Evolutionary conservation across 2,113 vertebrate genomes (phyloP).

Genomic region (Cheilinus undulatus): DNA sequence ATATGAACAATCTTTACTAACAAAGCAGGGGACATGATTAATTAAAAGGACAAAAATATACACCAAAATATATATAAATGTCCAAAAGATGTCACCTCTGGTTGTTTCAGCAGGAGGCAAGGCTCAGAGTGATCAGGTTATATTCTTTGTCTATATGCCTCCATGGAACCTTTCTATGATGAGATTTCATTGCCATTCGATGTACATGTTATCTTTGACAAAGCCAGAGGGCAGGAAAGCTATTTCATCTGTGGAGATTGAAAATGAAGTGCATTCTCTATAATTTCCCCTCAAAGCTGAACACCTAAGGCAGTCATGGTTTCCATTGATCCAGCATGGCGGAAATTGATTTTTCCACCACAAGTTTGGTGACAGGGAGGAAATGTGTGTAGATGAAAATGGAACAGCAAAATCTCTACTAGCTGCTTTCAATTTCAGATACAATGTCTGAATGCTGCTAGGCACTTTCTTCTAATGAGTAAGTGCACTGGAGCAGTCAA

Average conservation of each 20-base stretch:
- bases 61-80: too few relatives aligned
- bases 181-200: slow-evolving; percentile 17
- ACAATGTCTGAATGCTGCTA: not conserved
- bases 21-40: not conserved
- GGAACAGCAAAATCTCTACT: too few relatives aligned
- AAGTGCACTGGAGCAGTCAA: not conserved
- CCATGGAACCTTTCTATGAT: slow-evolving; percentile 1
- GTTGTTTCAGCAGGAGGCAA: not conserved
- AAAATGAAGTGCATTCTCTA: slow-evolving; percentile 3
- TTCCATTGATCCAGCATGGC: slow-evolving; percentile 34
- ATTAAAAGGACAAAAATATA: not conserved
- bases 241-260: not conserved
- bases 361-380: slow-evolving; percentile 12
- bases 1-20: not conserved
- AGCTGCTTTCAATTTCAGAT: not conserved
- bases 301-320: not conserved
- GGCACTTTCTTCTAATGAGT: not conserved
- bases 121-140: not conserved
- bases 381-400: too few relatives aligned
- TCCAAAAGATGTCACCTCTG: not conserved
- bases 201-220: not conserved
- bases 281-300: slow-evolving; percentile 1
- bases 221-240: not conserved
- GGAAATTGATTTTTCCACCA: not conserved
- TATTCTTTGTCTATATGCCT: slow-evolving; percentile 10